These are phyloP conservation scores for Turnix velox DNA, from an alignment of 2,113 vertebrate species.

Conservation along the genomic window DNA sequence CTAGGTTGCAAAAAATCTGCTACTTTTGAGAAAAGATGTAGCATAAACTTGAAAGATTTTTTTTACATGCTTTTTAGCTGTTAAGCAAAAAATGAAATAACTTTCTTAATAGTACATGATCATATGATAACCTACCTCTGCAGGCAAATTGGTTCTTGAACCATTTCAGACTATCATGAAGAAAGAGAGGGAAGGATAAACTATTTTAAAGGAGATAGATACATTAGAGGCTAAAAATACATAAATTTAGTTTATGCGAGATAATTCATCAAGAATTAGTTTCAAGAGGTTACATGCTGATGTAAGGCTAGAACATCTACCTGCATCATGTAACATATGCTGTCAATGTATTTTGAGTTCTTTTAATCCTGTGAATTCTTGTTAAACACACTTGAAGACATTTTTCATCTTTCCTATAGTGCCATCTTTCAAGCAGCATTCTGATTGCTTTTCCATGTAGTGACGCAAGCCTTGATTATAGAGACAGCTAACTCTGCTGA, in stretches of 20 bases:
- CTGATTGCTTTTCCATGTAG: slow-evolving; percentile 17
- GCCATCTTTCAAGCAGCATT: neutral
- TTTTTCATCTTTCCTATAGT: slow-evolving; percentile 12
- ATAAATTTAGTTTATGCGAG: neutral
- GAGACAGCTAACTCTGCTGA: slow-evolving; percentile 36
- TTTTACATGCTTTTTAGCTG: neutral
- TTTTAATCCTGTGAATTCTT: neutral
- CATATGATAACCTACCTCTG: neutral
- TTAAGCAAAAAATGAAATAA: neutral
- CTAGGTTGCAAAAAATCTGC: neutral
- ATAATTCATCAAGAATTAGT: neutral
- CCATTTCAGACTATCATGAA: neutral
- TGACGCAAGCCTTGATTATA: slow-evolving; percentile 49
- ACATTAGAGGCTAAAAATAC: neutral
- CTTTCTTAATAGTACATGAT: neutral
- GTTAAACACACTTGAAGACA: neutral
- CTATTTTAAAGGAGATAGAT: neutral
- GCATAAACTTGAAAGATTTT: neutral
- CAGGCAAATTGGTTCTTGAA: neutral
- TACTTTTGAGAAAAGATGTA: neutral
- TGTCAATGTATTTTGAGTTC: neutral
- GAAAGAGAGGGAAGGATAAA: neutral
- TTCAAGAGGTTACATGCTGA: neutral
- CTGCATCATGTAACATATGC: neutral
- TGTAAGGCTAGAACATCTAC: neutral